These are phyloP conservation scores for Rhynchonycteris naso DNA, from an alignment of 2,797 vertebrate species.

Conservation along the genomic window DNA sequence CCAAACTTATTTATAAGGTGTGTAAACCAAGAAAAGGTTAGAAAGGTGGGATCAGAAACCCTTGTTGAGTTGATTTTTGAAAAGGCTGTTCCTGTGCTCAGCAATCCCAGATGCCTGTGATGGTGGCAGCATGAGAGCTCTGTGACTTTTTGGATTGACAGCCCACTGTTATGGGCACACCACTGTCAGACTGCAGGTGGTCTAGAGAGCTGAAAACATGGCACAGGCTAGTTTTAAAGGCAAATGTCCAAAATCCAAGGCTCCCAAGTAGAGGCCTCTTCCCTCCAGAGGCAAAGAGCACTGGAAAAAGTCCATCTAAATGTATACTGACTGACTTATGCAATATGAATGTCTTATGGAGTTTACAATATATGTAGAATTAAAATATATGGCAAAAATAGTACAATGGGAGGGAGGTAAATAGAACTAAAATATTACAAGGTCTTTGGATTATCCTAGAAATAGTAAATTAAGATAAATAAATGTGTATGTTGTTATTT, in stretches of 20 bases:
- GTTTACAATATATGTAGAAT: conserved; percentile 21
- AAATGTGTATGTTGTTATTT: neutral
- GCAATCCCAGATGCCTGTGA: neutral
- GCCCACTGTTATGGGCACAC: neutral
- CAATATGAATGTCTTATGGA: neutral
- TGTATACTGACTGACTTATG: neutral
- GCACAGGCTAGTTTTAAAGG: neutral
- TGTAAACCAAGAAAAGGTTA: neutral
- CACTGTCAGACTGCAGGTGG: neutral
- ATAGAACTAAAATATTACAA: neutral
- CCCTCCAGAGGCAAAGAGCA: neutral
- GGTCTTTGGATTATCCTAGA: neutral
- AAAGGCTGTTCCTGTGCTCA: neutral
- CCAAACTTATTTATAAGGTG: neutral
- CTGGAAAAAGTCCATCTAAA: conserved; percentile 22
- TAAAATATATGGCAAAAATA: conserved; percentile 36
- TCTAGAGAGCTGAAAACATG: neutral
- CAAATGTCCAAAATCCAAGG: neutral
- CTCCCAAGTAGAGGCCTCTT: neutral
- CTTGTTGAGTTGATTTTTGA: conserved; percentile 26
- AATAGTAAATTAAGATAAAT: conserved; percentile 2
- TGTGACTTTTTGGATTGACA: neutral
- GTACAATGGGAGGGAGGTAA: neutral
- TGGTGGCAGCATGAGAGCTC: neutral
- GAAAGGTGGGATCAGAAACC: neutral